A percentile compares a stretch with the other conserved stretches of the same genome.
These are phyloP conservation scores for Stenoptilia bipunctidactyla DNA, from an alignment of 2,888 invertebrate genomes.

Conservation along the genomic window DNA sequence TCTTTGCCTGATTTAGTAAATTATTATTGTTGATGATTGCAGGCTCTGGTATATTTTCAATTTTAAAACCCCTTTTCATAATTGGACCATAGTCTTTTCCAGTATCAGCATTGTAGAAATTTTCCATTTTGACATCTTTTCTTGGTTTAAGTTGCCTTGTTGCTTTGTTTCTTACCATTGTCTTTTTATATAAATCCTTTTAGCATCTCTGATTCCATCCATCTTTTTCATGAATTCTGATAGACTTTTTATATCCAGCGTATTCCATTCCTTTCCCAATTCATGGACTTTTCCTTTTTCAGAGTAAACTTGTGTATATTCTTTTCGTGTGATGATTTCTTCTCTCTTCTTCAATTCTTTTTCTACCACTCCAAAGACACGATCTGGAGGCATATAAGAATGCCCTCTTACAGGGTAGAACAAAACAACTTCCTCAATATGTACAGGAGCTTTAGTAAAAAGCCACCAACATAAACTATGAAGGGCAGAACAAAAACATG, in stretches of 20 bases:
- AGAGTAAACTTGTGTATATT: conserved; percentile 9
- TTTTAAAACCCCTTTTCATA: too few species aligned
- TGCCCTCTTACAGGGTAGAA: conserved; percentile 12
- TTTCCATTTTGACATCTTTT: too few species aligned
- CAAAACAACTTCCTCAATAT: conserved; percentile 8
- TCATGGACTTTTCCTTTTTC: conserved; percentile 10
- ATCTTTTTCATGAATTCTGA: conserved; percentile 9
- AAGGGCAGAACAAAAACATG: too few species aligned
- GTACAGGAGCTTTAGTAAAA: conserved; percentile 8
- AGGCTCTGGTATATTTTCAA: too few species aligned
- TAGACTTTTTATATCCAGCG: neutral
- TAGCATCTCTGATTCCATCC: conserved; percentile 9
- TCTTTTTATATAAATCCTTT: conserved; percentile 10
- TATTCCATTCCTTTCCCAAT: conserved; percentile 7
- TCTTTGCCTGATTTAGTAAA: too few species aligned
- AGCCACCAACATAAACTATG: conserved; percentile 10
- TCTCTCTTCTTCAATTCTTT: conserved; percentile 9
- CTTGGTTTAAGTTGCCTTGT: too few species aligned
- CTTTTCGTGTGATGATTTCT: conserved; percentile 3
- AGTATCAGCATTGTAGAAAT: too few species aligned
- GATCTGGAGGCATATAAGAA: conserved; percentile 10
- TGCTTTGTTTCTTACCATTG: neutral
- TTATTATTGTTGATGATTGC: too few species aligned
- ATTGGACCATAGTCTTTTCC: too few species aligned
- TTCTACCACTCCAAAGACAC: conserved; percentile 9